phyloP scores from a whole-genome alignment of 2,888 invertebrate species.

The Clanis bilineata region DNA sequence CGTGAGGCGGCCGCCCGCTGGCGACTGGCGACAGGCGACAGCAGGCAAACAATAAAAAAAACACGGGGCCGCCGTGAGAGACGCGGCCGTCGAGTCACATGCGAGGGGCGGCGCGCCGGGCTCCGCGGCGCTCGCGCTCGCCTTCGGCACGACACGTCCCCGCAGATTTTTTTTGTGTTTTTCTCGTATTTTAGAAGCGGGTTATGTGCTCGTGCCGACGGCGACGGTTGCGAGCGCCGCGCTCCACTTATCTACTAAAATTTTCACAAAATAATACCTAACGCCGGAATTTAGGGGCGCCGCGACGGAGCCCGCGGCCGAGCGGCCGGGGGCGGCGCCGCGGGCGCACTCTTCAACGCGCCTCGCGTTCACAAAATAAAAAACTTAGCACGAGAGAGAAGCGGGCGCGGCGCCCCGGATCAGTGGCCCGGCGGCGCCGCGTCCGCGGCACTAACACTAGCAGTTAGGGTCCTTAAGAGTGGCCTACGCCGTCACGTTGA shows the following conservation, averaged over 20 bases:
- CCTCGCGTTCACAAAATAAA: slow-evolving; percentile 68
- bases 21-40: slow-evolving; percentile 7
- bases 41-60: slow-evolving; percentile 29
- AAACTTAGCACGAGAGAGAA: slow-evolving; percentile 72
- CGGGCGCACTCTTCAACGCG: slow-evolving; percentile 49
- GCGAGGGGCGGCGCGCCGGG: slow-evolving; percentile 35
- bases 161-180: slow-evolving; percentile 62
- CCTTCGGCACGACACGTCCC: slow-evolving; percentile 41
- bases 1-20: slow-evolving; percentile 28
- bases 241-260: slow-evolving; percentile 77
- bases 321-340: slow-evolving; percentile 66
- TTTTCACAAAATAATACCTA: slow-evolving; percentile 82
- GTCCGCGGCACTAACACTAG: slow-evolving; percentile 65
- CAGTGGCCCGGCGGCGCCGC: slow-evolving; percentile 38
- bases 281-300: slow-evolving; percentile 75
- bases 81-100: slow-evolving; percentile 24
- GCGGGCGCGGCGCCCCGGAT: slow-evolving; percentile 49
- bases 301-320: slow-evolving; percentile 51
- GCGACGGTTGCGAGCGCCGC: slow-evolving; percentile 39
- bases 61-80: slow-evolving; percentile 33
- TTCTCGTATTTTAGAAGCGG: slow-evolving; percentile 60
- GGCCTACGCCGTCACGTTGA: slow-evolving; percentile 80
- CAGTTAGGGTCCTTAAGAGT: slow-evolving; percentile 54
- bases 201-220: slow-evolving; percentile 35
- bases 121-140: slow-evolving; percentile 35